These are phyloP conservation scores for Vicugna pacos DNA, from an alignment of 2,113 vertebrate species.

Conservation along the genomic window DNA sequence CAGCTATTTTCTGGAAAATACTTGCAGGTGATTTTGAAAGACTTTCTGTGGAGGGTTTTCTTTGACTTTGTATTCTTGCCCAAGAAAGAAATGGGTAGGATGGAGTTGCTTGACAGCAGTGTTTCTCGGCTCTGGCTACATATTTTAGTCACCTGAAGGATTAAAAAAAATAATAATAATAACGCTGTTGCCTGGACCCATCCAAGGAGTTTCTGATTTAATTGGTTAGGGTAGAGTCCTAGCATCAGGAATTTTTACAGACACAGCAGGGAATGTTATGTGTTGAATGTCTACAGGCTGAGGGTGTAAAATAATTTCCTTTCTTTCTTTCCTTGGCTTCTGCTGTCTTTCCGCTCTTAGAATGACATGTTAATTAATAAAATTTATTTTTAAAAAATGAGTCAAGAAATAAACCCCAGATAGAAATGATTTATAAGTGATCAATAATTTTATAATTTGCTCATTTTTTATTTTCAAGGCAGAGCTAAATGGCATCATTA, in stretches of 20 bases:
- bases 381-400: constrained; percentile 80
- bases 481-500: constrained; percentile 80
- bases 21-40: background rate
- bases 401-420: constrained; percentile 78
- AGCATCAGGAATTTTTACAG: background rate
- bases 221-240: background rate
- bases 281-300: background rate
- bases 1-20: background rate
- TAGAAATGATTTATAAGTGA: constrained; percentile 84
- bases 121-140: background rate
- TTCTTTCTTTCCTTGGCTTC: background rate
- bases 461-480: constrained; percentile 78
- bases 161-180: background rate
- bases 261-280: background rate
- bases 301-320: background rate
- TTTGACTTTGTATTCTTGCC: background rate
- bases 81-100: background rate
- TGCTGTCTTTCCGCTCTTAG: background rate
- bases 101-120: background rate
- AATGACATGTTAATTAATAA: constrained; percentile 72
- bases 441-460: constrained; percentile 83
- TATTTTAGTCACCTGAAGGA: background rate
- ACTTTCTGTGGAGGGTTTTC: background rate
- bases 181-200: background rate
- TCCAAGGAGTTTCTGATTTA: background rate